These are phyloP conservation scores for Phyllotis vaccarum DNA, from an alignment of 2,797 vertebrate species.

Conservation along the genomic window DNA sequence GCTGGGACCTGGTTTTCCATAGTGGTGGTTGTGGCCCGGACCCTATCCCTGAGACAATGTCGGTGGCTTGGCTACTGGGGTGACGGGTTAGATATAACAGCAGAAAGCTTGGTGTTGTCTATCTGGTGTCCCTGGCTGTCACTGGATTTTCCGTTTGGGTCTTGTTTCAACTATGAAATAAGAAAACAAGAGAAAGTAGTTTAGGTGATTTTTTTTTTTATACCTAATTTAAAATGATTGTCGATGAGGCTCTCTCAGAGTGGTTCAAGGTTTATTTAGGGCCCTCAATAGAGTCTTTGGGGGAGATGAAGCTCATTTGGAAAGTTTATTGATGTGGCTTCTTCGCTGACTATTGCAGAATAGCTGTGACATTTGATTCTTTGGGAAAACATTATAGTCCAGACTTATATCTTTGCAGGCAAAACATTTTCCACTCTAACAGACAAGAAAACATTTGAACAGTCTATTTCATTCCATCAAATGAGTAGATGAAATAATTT, in stretches of 20 bases:
- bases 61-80: neutral
- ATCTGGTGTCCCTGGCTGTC: neutral
- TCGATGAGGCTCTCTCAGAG: neutral
- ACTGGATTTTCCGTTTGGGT: conserved; percentile 27
- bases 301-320: neutral
- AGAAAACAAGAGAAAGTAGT: neutral
- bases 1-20: neutral
- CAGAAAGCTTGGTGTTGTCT: neutral
- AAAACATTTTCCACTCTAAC: conserved; percentile 28
- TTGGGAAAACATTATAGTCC: neutral
- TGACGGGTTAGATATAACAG: neutral
- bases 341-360: conserved; percentile 19
- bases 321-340: neutral
- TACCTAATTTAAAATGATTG: conserved; percentile 30
- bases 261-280: neutral
- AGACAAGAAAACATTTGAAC: conserved; percentile 49
- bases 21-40: neutral
- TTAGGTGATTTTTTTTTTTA: neutral
- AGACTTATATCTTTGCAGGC: neutral
- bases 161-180: conserved; percentile 53
- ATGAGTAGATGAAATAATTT: conserved; percentile 48
- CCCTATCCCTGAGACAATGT: neutral
- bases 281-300: neutral
- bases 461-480: conserved; percentile 35
- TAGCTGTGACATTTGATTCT: conserved; percentile 59